phyloP scores from a whole-genome alignment of 2,113 vertebrate genomes.

The Prochilodus magdalenae region DNA sequence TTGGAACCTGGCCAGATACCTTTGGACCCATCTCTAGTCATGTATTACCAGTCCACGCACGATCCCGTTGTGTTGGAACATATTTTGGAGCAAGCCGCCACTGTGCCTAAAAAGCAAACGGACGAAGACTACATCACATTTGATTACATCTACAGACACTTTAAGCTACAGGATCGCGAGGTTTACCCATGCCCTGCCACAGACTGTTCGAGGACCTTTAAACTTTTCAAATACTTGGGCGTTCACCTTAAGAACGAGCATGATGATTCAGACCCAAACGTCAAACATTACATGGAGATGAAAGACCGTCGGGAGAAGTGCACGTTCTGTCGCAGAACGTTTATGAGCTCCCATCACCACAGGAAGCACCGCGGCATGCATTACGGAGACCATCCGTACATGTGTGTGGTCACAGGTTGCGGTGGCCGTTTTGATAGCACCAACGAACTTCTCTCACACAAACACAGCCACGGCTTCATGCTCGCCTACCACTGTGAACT shows the following conservation, averaged over 20 bases:
- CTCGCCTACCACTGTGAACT: slow-evolving; percentile 92
- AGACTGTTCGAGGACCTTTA: slow-evolving; percentile 87
- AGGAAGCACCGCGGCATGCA: slow-evolving; percentile 88
- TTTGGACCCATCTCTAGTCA: slow-evolving; percentile 71
- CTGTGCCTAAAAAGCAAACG: slow-evolving; percentile 59
- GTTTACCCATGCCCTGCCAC: slow-evolving; percentile 93
- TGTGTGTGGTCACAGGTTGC: slow-evolving; percentile 89
- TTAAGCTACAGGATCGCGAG: slow-evolving; percentile 90
- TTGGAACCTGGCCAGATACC: slow-evolving; percentile 75
- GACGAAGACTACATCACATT: slow-evolving; percentile 86
- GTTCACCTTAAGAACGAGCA: slow-evolving; percentile 95
- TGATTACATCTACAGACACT: slow-evolving; percentile 82
- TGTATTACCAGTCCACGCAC: slow-evolving; percentile 78
- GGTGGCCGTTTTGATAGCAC: slow-evolving; percentile 85
- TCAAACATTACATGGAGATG: slow-evolving; percentile 91
- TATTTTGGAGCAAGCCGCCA: slow-evolving; percentile 73
- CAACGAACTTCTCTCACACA: slow-evolving; percentile 90
- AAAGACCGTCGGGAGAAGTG: slow-evolving; percentile 94
- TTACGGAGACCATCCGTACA: slow-evolving; percentile 85
- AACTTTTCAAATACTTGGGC: slow-evolving; percentile 94
- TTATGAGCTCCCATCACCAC: slow-evolving; percentile 89
- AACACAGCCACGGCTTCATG: slow-evolving; percentile 88
- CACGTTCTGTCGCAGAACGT: slow-evolving; percentile 90
- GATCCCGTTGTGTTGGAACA: slow-evolving; percentile 78
- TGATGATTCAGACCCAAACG: slow-evolving; percentile 86